These are phyloP conservation scores for Leptopilina myrica DNA, from an alignment of 2,888 invertebrate genomes.

Conservation along the genomic window DNA sequence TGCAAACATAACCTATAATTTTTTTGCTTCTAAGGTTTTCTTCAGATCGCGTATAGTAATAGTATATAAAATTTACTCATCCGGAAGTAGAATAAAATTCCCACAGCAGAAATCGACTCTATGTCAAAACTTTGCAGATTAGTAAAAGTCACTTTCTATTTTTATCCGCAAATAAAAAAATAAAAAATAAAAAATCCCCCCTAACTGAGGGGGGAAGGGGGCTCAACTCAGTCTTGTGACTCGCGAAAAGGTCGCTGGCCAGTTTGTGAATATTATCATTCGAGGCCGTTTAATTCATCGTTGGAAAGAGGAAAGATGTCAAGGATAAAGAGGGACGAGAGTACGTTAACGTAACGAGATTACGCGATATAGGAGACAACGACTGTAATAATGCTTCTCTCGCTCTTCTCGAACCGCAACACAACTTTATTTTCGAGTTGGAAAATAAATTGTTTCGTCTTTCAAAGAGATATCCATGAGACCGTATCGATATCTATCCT, in stretches of 20 bases:
- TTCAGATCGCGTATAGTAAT: too few species aligned
- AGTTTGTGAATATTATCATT: slow-evolving; percentile 53
- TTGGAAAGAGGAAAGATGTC: slow-evolving; percentile 65
- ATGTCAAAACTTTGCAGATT: too few species aligned
- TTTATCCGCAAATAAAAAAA: too few species aligned
- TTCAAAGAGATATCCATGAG: not conserved
- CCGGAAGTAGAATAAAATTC: too few species aligned
- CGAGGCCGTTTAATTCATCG: slow-evolving; percentile 42
- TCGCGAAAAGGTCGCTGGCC: slow-evolving; percentile 62
- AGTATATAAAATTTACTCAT: too few species aligned
- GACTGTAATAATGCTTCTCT: slow-evolving; percentile 39
- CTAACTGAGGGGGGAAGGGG: too few species aligned
- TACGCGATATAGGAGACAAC: slow-evolving; percentile 57
- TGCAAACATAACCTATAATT: too few species aligned
- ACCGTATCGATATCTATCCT: slow-evolving; percentile 14
- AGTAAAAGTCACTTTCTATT: too few species aligned
- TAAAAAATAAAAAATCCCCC: too few species aligned
- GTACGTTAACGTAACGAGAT: slow-evolving; percentile 63
- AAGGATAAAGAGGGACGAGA: slow-evolving; percentile 66
- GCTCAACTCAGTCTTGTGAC: slow-evolving; percentile 34
- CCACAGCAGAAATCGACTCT: too few species aligned
- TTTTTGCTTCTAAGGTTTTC: too few species aligned
- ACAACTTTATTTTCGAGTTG: slow-evolving; percentile 6
- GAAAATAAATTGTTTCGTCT: slow-evolving; percentile 43
- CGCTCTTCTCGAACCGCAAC: not conserved